phyloP scores from a whole-genome alignment of 2,113 vertebrate genomes.

The Microtus pennsylvanicus region DNA sequence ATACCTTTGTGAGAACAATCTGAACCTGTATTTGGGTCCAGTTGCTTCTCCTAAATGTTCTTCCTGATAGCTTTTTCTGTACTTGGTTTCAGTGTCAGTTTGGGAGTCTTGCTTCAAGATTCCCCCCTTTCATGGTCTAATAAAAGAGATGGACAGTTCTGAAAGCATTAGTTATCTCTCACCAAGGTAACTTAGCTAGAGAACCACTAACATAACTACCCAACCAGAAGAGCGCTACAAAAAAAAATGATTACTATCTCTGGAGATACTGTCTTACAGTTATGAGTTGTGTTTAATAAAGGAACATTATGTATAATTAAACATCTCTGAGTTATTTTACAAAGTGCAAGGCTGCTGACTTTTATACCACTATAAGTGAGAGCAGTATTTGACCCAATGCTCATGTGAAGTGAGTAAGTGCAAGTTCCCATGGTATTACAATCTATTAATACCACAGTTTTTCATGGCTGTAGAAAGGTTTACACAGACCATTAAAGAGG shows the following conservation, averaged over 20 bases:
- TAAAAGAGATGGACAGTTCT: slow-evolving; percentile 59
- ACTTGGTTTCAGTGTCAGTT: slow-evolving; percentile 65
- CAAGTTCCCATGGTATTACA: slow-evolving; percentile 8
- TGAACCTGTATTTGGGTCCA: slow-evolving; percentile 23
- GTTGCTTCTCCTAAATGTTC: slow-evolving; percentile 1
- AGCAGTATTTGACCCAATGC: slow-evolving; percentile 39
- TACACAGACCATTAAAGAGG: slow-evolving; percentile 35
- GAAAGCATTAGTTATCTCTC: slow-evolving; percentile 61
- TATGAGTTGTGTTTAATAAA: slow-evolving; percentile 63
- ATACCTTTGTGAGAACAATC: neutral
- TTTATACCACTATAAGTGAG: slow-evolving; percentile 39
- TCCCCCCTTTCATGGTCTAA: slow-evolving; percentile 43
- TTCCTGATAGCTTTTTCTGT: slow-evolving; percentile 15
- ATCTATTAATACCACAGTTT: slow-evolving; percentile 22
- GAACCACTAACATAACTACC: slow-evolving; percentile 40
- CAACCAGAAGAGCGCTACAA: slow-evolving; percentile 21
- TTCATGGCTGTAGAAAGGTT: slow-evolving; percentile 21
- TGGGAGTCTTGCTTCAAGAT: slow-evolving; percentile 14
- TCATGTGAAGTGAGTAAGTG: slow-evolving; percentile 53
- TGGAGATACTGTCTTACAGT: slow-evolving; percentile 38
- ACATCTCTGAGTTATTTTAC: slow-evolving; percentile 65
- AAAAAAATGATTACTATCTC: slow-evolving; percentile 55
- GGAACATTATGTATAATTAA: slow-evolving; percentile 32
- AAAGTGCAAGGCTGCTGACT: slow-evolving; percentile 35
- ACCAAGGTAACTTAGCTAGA: slow-evolving; percentile 54